These are phyloP conservation scores for Chymomyza fuscimana DNA, from an alignment of 2,888 invertebrate genomes.

Conservation along the genomic window DNA sequence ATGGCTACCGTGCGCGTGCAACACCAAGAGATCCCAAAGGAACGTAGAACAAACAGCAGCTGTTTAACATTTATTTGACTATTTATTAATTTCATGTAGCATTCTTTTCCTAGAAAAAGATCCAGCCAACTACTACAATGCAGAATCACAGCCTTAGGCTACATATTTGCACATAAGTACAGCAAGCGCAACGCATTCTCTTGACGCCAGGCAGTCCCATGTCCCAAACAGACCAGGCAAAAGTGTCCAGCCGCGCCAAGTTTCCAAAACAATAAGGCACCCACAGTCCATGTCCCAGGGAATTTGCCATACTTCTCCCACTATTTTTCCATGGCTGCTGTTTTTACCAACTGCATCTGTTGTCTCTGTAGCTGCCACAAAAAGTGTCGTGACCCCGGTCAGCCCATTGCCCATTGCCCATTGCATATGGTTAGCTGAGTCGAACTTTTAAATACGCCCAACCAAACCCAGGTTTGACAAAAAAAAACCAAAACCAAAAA, in stretches of 20 bases:
- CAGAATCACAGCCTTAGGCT: conserved; percentile 65
- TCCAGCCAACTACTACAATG: conserved; percentile 42
- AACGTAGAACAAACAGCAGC: conserved; percentile 66
- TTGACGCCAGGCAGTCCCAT: conserved; percentile 71
- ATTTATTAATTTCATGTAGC: conserved; percentile 75
- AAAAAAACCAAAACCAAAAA: conserved; percentile 10
- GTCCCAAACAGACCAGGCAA: conserved; percentile 23
- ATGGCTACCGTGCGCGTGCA: conserved; percentile 72
- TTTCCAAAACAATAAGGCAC: conserved; percentile 60
- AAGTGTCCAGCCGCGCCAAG: conserved; percentile 67
- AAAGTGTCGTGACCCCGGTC: conserved; percentile 78
- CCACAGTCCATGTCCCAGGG: conserved; percentile 48
- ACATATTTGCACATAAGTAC: conserved; percentile 6
- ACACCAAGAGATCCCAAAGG: conserved; percentile 43
- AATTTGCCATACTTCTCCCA: conserved; percentile 75
- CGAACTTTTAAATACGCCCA: conserved; percentile 44
- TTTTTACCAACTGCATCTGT: conserved; percentile 31
- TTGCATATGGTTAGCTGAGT: conserved; percentile 69
- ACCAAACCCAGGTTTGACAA: not conserved
- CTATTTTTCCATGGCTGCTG: conserved; percentile 61
- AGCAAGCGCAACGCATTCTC: conserved; percentile 59
- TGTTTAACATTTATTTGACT: conserved; percentile 73
- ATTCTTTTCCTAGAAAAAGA: conserved; percentile 70
- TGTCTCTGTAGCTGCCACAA: conserved; percentile 56
- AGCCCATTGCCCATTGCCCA: conserved; percentile 56